Conservation (phyloP, 2,888 invertebrate species). For the Eupithecia vulgata region DNA sequence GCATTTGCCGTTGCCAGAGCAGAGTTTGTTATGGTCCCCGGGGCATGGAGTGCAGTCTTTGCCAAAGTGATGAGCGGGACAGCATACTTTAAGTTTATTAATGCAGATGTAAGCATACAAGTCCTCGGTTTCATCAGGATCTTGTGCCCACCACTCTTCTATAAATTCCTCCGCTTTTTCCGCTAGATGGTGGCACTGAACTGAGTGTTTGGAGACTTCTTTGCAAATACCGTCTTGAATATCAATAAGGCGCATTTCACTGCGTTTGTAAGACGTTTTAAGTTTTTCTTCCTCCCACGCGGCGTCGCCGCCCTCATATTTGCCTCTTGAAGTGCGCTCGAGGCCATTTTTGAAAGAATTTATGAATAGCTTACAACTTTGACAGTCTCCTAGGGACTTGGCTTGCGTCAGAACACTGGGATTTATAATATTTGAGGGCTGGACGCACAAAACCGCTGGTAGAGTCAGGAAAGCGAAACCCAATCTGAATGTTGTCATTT, state of each 20-base stretch:
- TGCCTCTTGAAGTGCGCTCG: constrained; percentile 91
- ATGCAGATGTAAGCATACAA: constrained; percentile 90
- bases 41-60: constrained; percentile 92
- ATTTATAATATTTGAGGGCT: constrained; percentile 59
- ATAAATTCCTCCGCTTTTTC: constrained; percentile 92
- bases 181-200: constrained; percentile 92
- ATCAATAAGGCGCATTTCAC: constrained; percentile 95
- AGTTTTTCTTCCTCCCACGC: constrained; percentile 96
- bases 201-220: constrained; percentile 88
- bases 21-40: constrained; percentile 89
- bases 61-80: constrained; percentile 93
- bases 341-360: constrained; percentile 92
- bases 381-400: constrained; percentile 88
- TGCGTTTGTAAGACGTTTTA: constrained; percentile 91
- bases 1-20: constrained; percentile 91
- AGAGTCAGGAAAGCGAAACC: constrained; percentile 47
- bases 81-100: constrained; percentile 90
- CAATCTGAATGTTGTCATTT: constrained; percentile 40
- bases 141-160: constrained; percentile 94
- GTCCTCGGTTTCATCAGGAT: constrained; percentile 70
- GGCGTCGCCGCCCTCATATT: constrained; percentile 96
- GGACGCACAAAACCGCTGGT: constrained; percentile 53
- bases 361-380: constrained; percentile 89
- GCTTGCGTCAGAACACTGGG: constrained; percentile 64
- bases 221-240: constrained; percentile 94